Conservation (phyloP, 2,888 invertebrate genomes). For the Meteorus cinctellus region DNA sequence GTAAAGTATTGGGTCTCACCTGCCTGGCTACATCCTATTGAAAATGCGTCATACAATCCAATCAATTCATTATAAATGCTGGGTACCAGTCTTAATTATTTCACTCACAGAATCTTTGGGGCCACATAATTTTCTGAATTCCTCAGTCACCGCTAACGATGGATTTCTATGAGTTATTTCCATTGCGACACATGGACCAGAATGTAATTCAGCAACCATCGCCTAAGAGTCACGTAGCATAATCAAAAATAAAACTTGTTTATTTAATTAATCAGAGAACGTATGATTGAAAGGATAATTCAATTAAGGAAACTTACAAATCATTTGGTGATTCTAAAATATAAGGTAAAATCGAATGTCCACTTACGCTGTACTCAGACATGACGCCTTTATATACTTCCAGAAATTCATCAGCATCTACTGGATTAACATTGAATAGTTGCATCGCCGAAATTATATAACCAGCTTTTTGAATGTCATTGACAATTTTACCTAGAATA, state of each 20-base stretch:
- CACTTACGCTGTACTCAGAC: constrained; percentile 81
- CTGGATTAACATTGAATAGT: constrained; percentile 85
- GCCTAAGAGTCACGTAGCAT: constrained; percentile 74
- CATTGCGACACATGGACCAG: constrained; percentile 90
- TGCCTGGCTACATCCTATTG: constrained; percentile 89
- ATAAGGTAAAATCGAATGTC: too few species aligned
- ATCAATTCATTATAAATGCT: neutral
- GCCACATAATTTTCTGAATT: constrained; percentile 89
- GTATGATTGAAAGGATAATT: too few species aligned
- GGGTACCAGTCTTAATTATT: constrained; percentile 6
- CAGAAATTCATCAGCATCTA: constrained; percentile 92
- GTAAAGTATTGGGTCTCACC: constrained; percentile 86
- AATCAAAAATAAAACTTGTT: neutral
- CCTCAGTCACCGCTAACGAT: constrained; percentile 77
- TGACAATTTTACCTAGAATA: constrained; percentile 80
- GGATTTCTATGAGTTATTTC: constrained; percentile 83
- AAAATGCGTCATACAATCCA: constrained; percentile 28
- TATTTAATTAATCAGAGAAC: neutral
- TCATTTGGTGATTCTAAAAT: too few species aligned
- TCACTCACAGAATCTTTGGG: constrained; percentile 89
- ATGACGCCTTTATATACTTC: constrained; percentile 94
- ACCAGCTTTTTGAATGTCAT: constrained; percentile 83
- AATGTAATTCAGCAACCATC: constrained; percentile 88
- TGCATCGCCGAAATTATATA: constrained; percentile 87
- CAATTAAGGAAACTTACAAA: too few species aligned